phyloP scores from a whole-genome alignment of 2,113 vertebrate genomes.

The Coracopsis vasa region DNA sequence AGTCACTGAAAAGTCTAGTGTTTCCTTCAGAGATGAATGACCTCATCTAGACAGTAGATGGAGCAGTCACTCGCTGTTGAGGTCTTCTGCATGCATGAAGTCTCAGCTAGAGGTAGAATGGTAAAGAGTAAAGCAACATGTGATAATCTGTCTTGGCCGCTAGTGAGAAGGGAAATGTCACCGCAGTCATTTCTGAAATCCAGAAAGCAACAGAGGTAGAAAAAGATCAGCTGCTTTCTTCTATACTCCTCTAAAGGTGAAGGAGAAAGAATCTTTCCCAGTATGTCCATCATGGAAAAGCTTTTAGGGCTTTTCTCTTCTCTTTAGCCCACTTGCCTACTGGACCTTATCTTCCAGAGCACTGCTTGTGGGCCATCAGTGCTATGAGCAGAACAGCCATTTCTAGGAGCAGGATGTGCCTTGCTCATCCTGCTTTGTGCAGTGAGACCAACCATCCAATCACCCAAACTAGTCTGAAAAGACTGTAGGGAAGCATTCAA shows the following conservation, averaged over 20 bases:
- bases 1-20: not conserved
- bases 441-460: not conserved
- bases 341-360: not conserved
- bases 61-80: not conserved
- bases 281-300: not conserved
- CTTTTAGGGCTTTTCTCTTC: not conserved
- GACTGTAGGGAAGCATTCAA: not conserved
- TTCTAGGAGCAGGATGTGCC: not conserved
- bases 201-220: not conserved
- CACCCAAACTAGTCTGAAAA: not conserved
- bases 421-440: not conserved
- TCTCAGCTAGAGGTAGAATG: not conserved
- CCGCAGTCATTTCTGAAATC: not conserved
- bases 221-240: not conserved
- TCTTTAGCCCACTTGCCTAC: not conserved
- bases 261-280: not conserved
- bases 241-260: not conserved
- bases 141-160: not conserved
- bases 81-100: not conserved
- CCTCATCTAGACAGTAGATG: slow-evolving; percentile 8
- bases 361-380: not conserved
- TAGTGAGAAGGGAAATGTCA: not conserved
- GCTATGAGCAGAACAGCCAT: not conserved
- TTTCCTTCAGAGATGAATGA: not conserved
- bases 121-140: not conserved